Evolutionary conservation across 2,888 invertebrate species (phyloP).

Genomic region (Drosophila ezoana): DNA sequence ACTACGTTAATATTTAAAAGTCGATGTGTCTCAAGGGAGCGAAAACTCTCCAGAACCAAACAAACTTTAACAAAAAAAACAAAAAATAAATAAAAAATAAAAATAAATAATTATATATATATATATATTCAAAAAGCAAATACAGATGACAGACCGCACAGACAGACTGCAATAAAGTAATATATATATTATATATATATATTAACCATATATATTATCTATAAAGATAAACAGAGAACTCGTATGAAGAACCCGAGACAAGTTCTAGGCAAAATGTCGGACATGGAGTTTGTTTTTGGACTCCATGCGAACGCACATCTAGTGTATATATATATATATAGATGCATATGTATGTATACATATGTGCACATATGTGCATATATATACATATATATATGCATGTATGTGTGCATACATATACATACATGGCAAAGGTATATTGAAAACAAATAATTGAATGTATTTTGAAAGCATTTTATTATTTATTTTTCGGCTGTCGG

Average conservation of each 20-base stretch:
- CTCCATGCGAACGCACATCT: constrained; percentile 21
- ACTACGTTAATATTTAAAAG: constrained; percentile 25
- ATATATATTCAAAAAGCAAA: no score
- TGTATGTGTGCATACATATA: no score
- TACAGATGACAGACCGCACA: constrained; percentile 31
- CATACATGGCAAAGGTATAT: constrained; percentile 26
- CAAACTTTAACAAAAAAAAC: constrained; percentile 14
- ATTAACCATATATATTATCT: background rate
- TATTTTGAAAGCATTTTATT: constrained; percentile 72
- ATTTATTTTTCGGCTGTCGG: constrained; percentile 85
- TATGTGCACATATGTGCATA: constrained; percentile 11
- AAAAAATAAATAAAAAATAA: constrained; percentile 3
- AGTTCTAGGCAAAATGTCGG: constrained; percentile 26
- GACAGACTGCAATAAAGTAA: constrained; percentile 33
- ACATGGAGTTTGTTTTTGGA: constrained; percentile 46
- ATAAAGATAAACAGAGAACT: constrained; percentile 5
- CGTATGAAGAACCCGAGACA: background rate
- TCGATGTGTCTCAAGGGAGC: constrained; percentile 15
- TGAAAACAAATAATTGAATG: constrained; percentile 68
- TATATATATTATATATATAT: background rate
- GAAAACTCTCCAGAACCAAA: constrained; percentile 17
- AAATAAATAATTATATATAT: background rate
- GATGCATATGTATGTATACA: constrained; percentile 5
- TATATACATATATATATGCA: background rate
- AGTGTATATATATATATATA: background rate